phyloP scores from a whole-genome alignment of 2,888 invertebrate species.

The Ophion obscuratus region DNA sequence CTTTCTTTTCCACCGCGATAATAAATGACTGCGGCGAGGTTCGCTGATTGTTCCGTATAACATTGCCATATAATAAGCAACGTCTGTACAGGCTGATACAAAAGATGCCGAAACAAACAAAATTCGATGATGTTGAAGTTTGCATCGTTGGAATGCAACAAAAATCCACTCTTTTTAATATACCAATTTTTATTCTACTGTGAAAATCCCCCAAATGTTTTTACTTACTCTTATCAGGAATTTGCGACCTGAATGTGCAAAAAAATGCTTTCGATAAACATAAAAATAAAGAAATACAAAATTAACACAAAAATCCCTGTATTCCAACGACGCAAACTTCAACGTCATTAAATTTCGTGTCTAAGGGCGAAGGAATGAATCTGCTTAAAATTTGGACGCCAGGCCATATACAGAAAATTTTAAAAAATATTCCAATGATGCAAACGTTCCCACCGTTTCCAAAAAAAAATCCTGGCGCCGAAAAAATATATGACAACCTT shows the following conservation, averaged over 20 bases:
- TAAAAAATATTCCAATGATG: not conserved
- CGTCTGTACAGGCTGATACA: not conserved
- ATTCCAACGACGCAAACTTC: too few relatives aligned
- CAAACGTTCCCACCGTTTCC: not conserved
- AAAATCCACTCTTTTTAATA: too few relatives aligned
- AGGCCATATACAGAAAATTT: not conserved
- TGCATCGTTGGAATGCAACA: too few relatives aligned
- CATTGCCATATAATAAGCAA: conserved; percentile 2
- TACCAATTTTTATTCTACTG: too few relatives aligned
- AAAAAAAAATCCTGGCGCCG: not conserved
- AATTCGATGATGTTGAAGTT: too few relatives aligned
- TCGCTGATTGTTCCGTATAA: conserved; percentile 17
- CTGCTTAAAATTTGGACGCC: not conserved
- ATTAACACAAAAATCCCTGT: too few relatives aligned
- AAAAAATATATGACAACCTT: not conserved
- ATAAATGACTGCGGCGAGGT: conserved; percentile 51
- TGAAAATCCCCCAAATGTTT: too few relatives aligned
- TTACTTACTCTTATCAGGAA: too few relatives aligned
- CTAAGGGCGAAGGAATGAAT: not conserved
- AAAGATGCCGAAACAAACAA: not conserved
- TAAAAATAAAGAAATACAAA: too few relatives aligned
- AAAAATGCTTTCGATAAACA: too few relatives aligned
- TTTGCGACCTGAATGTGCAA: too few relatives aligned
- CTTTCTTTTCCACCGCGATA: conserved; percentile 36
- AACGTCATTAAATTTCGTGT: not conserved